Conservation (phyloP, 1,140 invertebrate species). For the Zeugodacus cucurbitae region DNA sequence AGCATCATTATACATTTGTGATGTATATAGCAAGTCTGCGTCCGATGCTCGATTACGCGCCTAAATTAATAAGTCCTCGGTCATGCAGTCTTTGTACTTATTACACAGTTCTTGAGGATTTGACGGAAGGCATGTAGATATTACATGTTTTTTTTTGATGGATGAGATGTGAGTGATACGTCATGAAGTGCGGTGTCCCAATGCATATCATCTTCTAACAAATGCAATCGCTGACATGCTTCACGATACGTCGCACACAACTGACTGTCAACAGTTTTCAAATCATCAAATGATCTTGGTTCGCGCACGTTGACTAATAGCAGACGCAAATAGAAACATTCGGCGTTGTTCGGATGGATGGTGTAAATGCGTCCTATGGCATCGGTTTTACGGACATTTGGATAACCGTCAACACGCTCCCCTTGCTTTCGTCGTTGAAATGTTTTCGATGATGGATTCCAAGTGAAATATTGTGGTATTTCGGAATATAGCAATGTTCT, state of each 20-base stretch:
- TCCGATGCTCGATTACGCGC: slow-evolving; percentile 58
- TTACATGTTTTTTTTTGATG: background rate
- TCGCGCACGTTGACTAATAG: too few species aligned
- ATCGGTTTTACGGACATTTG: too few species aligned
- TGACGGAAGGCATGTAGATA: slow-evolving; percentile 54
- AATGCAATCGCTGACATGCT: too few species aligned
- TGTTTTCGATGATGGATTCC: slow-evolving; percentile 60
- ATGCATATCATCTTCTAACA: too few species aligned
- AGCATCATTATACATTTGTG: background rate
- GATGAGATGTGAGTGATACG: background rate
- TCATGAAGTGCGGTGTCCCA: too few species aligned
- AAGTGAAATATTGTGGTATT: slow-evolving; percentile 64
- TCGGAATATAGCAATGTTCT: slow-evolving; percentile 65
- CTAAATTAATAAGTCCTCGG: slow-evolving; percentile 50
- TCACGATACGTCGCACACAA: too few species aligned
- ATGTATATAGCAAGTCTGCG: background rate
- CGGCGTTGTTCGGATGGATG: background rate
- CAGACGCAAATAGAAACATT: too few species aligned
- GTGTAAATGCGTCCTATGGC: background rate
- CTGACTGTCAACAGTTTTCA: too few species aligned
- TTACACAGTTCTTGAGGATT: slow-evolving; percentile 58
- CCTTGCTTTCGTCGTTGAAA: background rate
- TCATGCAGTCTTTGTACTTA: slow-evolving; percentile 59
- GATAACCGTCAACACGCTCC: background rate
- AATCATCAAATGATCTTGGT: too few species aligned